A percentile compares a stretch with the other conserved stretches of the same genome.
Conservation (phyloP, 1,140 invertebrate genomes). For the Musca domestica region DNA sequence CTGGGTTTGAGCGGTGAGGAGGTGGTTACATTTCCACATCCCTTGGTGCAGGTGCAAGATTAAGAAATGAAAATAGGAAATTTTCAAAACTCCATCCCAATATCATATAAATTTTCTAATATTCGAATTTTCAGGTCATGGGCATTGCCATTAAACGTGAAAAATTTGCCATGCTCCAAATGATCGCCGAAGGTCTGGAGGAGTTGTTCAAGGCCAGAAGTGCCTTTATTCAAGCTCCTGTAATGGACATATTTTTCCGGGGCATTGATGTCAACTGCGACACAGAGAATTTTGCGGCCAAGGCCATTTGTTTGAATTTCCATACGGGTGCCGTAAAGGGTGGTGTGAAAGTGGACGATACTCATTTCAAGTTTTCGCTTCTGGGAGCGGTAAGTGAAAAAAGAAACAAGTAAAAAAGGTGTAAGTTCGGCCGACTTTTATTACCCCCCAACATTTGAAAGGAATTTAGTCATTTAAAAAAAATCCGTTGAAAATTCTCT, state of each 20-base stretch:
- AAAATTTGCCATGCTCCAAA: slow-evolving; percentile 59
- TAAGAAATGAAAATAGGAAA: too few relatives aligned
- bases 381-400: slow-evolving; percentile 61
- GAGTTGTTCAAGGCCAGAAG: slow-evolving; percentile 63
- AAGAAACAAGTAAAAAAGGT: too few relatives aligned
- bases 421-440: too few relatives aligned
- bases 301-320: slow-evolving; percentile 64
- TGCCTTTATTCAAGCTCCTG: slow-evolving; percentile 63
- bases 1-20: slow-evolving; percentile 65
- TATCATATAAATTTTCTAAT: too few relatives aligned
- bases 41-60: slow-evolving; percentile 63
- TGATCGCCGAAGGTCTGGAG: slow-evolving; percentile 58
- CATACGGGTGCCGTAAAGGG: slow-evolving; percentile 57
- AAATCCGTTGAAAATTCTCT: too few relatives aligned
- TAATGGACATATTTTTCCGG: slow-evolving; percentile 65
- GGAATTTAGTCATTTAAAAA: too few relatives aligned
- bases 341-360: slow-evolving; percentile 56
- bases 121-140: slow-evolving; percentile 44
- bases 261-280: slow-evolving; percentile 68
- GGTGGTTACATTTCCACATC: slow-evolving; percentile 62
- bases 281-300: slow-evolving; percentile 65
- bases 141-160: slow-evolving; percentile 53
- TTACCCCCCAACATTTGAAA: neutral
- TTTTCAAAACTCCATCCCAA: too few relatives aligned
- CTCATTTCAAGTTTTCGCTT: slow-evolving; percentile 65